Evolutionary conservation across 2,797 vertebrate genomes (phyloP), one percentile per base, ranked within the genome.

Genomic region (Gambusia yucatana): DNA sequence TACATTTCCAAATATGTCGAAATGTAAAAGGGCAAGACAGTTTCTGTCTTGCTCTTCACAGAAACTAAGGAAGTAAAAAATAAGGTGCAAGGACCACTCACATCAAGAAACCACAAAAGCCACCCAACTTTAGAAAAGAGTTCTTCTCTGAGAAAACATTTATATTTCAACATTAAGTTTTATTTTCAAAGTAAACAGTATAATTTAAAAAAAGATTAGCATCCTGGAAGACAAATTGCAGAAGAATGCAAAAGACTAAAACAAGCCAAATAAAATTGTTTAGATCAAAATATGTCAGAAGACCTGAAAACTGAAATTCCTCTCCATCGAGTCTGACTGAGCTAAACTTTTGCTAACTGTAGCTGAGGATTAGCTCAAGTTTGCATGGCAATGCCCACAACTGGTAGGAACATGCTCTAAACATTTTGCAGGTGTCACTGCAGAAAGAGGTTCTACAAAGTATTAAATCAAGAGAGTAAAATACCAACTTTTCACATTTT

Each of bases 101-200:
- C 10, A 30, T 67, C 0, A 69, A 44, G 57, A 75, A 82, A 86
- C 43, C 75, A 79, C 75, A 77, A 57, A 3, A 47, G 16, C 28
- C 57, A 55, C 5, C 17, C 14, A 28, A 50, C 69, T 50, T 39
- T 28, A 73, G 52, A 11, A 41, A 47, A 59, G 3, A 59, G 52
- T 55, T 59, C 8, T n/a, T 55, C 28, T 28, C n/a, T 59, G n/a
- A 14, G 11, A 59, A 46, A 61, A 9, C 7, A 33, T 72, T 33
- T 48, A 6, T 20, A 2, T 71, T 30, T 30, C 28, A 33, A 43
- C 41, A n/a, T 3, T 46, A 46, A 30, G 65, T n/a, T 69, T 43
- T 0, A 69, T 16, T 61, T 61, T 33, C 28, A 0, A 61, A 33
- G 13, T 33, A 16, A 61, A 33, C 5, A 33, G 30, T 59, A 33